A percentile compares a stretch with the other conserved stretches of the same genome.
phyloP scores from a whole-genome alignment of 2,888 invertebrate genomes.

The Embidobia sp. region DNA sequence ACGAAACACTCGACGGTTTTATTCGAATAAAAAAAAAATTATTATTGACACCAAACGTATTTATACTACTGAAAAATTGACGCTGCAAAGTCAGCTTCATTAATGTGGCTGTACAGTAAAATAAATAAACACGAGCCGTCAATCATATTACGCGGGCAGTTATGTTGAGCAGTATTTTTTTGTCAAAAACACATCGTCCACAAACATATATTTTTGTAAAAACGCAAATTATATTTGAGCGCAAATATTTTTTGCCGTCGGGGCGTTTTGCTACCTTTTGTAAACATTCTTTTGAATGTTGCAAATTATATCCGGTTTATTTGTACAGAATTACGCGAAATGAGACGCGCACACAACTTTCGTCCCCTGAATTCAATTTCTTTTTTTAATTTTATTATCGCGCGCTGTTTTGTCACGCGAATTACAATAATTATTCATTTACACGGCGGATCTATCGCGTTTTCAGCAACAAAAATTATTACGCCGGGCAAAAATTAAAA shows the following conservation, averaged over 20 bases:
- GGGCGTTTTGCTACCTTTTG: constrained; percentile 20
- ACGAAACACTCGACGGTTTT: constrained; percentile 52
- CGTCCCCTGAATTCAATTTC: too few species aligned
- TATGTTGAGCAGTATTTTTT: constrained; percentile 56
- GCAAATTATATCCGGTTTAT: constrained; percentile 25
- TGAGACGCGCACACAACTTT: constrained; percentile 9
- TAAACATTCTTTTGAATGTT: constrained; percentile 18
- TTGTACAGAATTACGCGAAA: constrained; percentile 17
- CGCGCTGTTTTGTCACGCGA: too few species aligned
- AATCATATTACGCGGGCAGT: constrained; percentile 49
- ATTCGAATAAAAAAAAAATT: constrained; percentile 54
- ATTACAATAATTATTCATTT: too few species aligned
- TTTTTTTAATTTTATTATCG: too few species aligned
- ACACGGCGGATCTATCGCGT: too few species aligned
- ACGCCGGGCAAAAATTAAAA: too few species aligned
- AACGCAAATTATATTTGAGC: constrained; percentile 44
- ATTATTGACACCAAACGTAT: constrained; percentile 57
- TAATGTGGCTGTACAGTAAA: constrained; percentile 54
- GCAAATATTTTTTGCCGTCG: constrained; percentile 36
- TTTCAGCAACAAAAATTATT: too few species aligned
- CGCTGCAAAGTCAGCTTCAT: constrained; percentile 57
- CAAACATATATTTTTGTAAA: constrained; percentile 48
- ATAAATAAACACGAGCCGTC: constrained; percentile 58
- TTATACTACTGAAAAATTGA: constrained; percentile 58
- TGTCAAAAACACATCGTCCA: constrained; percentile 37